Percentiles rank a stretch among this genome's conserved stretches.
phyloP scores from a whole-genome alignment of 2,888 invertebrate genomes.

The Catocala sponsa region DNA sequence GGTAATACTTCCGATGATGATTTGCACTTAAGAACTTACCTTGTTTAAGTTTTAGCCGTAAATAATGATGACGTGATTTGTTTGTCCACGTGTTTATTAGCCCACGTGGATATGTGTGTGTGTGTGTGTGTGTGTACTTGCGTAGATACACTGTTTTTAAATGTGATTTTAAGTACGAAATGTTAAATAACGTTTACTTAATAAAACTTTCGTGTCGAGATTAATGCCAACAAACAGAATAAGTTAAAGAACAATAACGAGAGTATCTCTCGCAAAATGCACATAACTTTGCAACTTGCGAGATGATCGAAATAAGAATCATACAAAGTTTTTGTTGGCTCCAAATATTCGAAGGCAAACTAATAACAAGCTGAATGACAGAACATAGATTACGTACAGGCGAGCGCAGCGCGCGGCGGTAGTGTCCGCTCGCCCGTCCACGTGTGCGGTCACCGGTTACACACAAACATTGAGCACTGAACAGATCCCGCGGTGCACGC shows the following conservation, averaged over 20 bases:
- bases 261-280: not conserved
- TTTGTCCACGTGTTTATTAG: too few species aligned
- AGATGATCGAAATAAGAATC: too few species aligned
- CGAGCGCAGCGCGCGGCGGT: not conserved
- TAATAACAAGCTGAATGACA: slow-evolving; percentile 13
- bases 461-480: slow-evolving; percentile 13
- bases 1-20: slow-evolving; percentile 2
- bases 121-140: too few species aligned
- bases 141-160: too few species aligned
- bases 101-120: too few species aligned
- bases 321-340: slow-evolving; percentile 4
- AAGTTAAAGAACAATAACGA: not conserved
- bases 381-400: slow-evolving; percentile 18
- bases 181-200: too few species aligned
- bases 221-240: not conserved
- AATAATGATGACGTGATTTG: too few species aligned
- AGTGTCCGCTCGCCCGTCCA: not conserved
- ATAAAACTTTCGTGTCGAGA: not conserved
- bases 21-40: not conserved
- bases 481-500: not conserved
- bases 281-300: too few species aligned
- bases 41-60: too few species aligned
- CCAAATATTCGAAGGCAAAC: not conserved
- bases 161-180: too few species aligned
- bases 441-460: not conserved